These are phyloP conservation scores for Montipora efflorescens DNA, from an alignment of 64 coral and sea anemone genomes.

Conservation along the genomic window DNA sequence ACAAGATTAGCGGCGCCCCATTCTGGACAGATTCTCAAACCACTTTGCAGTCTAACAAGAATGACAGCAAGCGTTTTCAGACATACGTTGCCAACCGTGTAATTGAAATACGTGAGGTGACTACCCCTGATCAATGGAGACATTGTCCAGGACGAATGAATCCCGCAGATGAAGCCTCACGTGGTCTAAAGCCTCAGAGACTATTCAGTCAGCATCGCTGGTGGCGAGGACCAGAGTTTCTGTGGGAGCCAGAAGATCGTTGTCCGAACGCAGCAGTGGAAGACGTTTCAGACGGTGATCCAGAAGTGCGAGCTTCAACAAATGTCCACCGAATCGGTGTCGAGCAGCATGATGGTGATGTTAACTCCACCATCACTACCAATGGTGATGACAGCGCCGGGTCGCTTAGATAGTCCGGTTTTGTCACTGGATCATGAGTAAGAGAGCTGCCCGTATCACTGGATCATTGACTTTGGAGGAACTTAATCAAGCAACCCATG, in stretches of 20 bases:
- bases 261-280: conserved; percentile 15
- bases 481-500: too few relatives aligned
- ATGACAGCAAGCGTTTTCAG: too few relatives aligned
- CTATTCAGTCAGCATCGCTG: conserved; percentile 31
- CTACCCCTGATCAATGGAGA: neutral
- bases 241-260: conserved; percentile 37
- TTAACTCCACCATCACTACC: too few relatives aligned
- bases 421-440: too few relatives aligned
- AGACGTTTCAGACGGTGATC: conserved; percentile 45
- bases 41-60: neutral
- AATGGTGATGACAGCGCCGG: neutral
- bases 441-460: too few relatives aligned
- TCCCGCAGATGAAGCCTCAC: conserved; percentile 25
- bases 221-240: conserved; percentile 18
- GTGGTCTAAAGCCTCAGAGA: neutral
- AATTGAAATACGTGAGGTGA: neutral
- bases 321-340: conserved; percentile 4
- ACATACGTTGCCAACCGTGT: too few relatives aligned
- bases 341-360: neutral
- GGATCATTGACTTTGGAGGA: too few relatives aligned
- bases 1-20: too few relatives aligned
- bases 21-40: neutral
- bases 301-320: conserved; percentile 54
- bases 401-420: neutral
- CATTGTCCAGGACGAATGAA: too few relatives aligned